Evolutionary conservation across 2,888 invertebrate genomes (phyloP).

Genomic region (Sphinx pinastri): DNA sequence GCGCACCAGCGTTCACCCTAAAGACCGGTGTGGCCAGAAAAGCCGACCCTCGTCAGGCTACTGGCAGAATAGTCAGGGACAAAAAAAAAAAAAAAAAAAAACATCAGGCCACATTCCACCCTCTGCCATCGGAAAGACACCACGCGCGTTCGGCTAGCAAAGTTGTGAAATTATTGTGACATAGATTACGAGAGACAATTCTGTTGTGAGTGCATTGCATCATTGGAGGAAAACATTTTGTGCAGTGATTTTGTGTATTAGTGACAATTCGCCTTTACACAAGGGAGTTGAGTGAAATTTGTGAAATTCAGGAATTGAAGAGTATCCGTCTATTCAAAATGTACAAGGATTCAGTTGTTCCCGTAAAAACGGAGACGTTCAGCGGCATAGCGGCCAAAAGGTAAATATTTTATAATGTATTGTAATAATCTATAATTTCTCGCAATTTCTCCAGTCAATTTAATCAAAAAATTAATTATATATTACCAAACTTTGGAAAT

Average conservation of each 20-base stretch:
- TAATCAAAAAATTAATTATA: neutral
- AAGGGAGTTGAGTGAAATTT: slow-evolving; percentile 54
- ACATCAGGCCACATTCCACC: slow-evolving; percentile 56
- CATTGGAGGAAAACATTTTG: slow-evolving; percentile 42
- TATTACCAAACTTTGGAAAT: neutral
- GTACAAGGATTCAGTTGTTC: slow-evolving; percentile 76
- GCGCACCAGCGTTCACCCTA: no score
- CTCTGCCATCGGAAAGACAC: slow-evolving; percentile 49
- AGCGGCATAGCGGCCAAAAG: slow-evolving; percentile 78
- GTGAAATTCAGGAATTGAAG: slow-evolving; percentile 63
- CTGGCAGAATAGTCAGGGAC: no score
- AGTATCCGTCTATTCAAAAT: slow-evolving; percentile 70
- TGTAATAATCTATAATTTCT: neutral
- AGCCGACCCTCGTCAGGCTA: no score
- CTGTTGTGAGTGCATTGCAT: slow-evolving; percentile 51
- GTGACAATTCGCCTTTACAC: slow-evolving; percentile 55
- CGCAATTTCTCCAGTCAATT: neutral
- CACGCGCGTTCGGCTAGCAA: slow-evolving; percentile 55
- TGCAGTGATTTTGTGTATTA: slow-evolving; percentile 57
- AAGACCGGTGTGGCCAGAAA: no score
- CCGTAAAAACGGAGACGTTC: slow-evolving; percentile 76
- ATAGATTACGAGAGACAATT: slow-evolving; percentile 54
- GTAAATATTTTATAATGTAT: slow-evolving; percentile 50
- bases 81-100: no score
- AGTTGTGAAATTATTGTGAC: slow-evolving; percentile 81